Percentiles rank a stretch among this genome's conserved stretches.
Conservation (phyloP, 1,140 invertebrate species). For the Nebria ingens region DNA sequence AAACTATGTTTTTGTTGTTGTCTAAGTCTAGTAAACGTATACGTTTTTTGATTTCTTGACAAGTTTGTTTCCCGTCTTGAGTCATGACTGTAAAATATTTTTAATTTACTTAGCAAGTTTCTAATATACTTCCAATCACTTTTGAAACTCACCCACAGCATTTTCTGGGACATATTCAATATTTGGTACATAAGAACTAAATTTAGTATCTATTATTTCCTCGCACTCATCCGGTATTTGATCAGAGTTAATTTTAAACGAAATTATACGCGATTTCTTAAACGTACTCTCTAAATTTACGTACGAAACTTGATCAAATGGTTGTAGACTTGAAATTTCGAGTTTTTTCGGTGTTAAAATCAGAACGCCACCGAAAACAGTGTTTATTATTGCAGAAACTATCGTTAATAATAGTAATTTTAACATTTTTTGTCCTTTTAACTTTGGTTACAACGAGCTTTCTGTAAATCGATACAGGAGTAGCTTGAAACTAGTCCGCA, state of each 20-base stretch:
- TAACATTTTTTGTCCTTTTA: not conserved
- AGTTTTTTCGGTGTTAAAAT: not conserved
- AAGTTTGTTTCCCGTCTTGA: not conserved
- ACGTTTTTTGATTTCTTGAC: not conserved
- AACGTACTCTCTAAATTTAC: not conserved
- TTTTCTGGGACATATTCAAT: not conserved
- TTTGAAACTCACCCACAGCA: not conserved
- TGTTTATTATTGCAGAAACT: not conserved
- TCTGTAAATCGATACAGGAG: not conserved
- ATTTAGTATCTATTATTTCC: not conserved
- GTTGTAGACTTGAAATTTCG: not conserved
- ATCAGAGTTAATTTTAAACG: not conserved
- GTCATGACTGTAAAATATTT: too few relatives aligned
- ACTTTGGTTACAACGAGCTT: not conserved
- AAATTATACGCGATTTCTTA: not conserved
- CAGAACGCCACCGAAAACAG: not conserved
- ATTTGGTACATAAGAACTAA: not conserved
- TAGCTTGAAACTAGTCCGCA: too few relatives aligned
- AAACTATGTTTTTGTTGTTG: not conserved
- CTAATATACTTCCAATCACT: not conserved
- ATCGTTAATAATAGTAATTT: not conserved
- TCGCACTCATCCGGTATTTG: not conserved
- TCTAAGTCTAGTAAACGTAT: not conserved
- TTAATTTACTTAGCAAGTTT: not conserved
- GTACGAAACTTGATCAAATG: not conserved